Conservation (phyloP, 2,113 vertebrate genomes). For the Callipepla squamata region DNA sequence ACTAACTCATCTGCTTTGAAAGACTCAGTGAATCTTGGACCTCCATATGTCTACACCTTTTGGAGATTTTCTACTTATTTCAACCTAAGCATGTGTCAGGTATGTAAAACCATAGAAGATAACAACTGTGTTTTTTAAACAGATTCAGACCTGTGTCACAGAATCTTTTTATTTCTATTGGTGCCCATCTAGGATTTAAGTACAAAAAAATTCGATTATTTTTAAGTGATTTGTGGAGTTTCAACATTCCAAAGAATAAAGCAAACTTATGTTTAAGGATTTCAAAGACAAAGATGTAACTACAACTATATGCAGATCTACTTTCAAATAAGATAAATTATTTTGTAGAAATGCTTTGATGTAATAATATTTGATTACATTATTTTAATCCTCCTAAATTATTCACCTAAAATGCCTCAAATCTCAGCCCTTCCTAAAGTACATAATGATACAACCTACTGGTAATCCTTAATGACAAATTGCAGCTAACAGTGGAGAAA, state of each 20-base stretch:
- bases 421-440: background rate
- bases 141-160: background rate
- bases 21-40: background rate
- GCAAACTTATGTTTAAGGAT: background rate
- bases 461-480: background rate
- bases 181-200: background rate
- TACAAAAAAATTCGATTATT: background rate
- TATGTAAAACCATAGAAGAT: background rate
- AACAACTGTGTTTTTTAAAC: background rate
- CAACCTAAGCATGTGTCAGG: background rate
- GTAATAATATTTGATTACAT: background rate
- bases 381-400: background rate
- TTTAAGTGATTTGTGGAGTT: background rate
- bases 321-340: background rate
- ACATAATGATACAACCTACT: background rate
- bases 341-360: background rate
- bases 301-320: background rate
- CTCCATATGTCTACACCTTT: rapidly evolving
- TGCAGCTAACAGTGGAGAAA: background rate
- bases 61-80: background rate
- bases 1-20: background rate
- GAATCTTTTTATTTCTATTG: background rate
- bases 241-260: background rate
- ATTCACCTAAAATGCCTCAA: background rate
- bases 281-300: background rate